Evolutionary conservation across 1,140 invertebrate genomes (phyloP).

Genomic region (Orussus abietinus): DNA sequence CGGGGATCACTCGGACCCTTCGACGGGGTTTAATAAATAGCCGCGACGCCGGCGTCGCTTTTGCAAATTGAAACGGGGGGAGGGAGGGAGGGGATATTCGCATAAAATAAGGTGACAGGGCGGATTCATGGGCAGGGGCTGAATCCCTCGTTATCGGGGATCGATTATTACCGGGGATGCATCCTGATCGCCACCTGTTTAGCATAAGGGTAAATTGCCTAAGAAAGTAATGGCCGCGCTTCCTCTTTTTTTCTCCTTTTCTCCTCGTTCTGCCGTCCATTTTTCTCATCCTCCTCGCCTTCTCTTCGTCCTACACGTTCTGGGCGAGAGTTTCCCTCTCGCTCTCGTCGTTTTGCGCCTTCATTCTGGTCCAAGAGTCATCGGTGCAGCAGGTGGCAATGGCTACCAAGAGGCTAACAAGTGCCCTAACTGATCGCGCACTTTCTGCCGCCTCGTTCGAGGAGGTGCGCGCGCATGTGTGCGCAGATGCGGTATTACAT

Average conservation of each 20-base stretch:
- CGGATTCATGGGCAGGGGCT: too few relatives aligned
- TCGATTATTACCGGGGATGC: too few relatives aligned
- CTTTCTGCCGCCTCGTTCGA: too few relatives aligned
- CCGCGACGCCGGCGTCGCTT: too few relatives aligned
- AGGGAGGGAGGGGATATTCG: slow-evolving; percentile 5
- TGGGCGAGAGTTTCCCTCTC: too few relatives aligned
- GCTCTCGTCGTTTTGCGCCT: not conserved
- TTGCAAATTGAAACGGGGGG: not conserved
- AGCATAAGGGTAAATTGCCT: slow-evolving; percentile 34
- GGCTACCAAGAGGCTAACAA: slow-evolving; percentile 8
- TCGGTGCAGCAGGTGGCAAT: slow-evolving; percentile 28
- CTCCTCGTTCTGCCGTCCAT: slow-evolving; percentile 6
- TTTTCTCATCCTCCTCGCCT: slow-evolving; percentile 12
- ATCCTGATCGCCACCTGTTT: slow-evolving; percentile 28
- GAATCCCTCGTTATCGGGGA: too few relatives aligned
- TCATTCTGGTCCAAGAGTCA: not conserved
- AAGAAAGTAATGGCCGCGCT: slow-evolving; percentile 25
- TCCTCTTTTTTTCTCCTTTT: slow-evolving; percentile 1
- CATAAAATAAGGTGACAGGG: slow-evolving; percentile 12
- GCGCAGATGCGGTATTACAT: too few relatives aligned
- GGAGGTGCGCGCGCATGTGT: too few relatives aligned
- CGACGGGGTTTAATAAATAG: too few relatives aligned
- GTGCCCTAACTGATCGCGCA: too few relatives aligned
- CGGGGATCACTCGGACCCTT: too few relatives aligned
- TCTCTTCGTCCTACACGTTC: too few relatives aligned